Evolutionary conservation across 2,797 vertebrate species (phyloP), one percentile per base, ranked within the genome.

Genomic region (Rhinophrynus dorsalis): DNA sequence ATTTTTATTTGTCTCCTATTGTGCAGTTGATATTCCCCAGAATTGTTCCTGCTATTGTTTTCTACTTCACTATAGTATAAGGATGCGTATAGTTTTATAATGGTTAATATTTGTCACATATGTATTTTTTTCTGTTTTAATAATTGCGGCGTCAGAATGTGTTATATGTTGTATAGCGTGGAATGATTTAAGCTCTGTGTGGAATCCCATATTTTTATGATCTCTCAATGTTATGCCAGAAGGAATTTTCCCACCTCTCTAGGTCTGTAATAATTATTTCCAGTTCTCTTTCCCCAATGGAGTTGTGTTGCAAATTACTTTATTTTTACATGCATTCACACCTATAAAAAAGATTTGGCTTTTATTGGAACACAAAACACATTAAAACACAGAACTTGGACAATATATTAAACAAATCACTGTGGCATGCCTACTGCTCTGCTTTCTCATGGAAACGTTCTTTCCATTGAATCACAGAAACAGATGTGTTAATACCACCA

Each of bases 401-500:
- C 65, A 77, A 74, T 59, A 65, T 40, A 61, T 70, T 83, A 83
- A 77, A 69, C 78, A 85, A 86, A 82, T 83, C 77, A 74, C 62
- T 81, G 70, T 85, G 81, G 83, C 81, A 78, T 75, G 74, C 10
- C 20, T 75, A 1, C 71, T 81, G 48, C 76, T 78, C 78, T 74
- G 67, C 81, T 88, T 89, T 90, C 86, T 89, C 88, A 88, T 87
- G 84, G 84, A 85, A 79, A 82, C 77, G 30, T 80, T 81, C 80
- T 90, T 86, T 80, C 86, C 84, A 81, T 80, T 87, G 84, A 86
- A 85, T 90, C 85, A 86, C 79, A 85, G 84, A 85, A 90, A 86
- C 88, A 89, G 88, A 89, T 89, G 87, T 87, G 81, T 75, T 81
- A 81, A 83, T 73, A 77, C 54, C 69, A 88, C 86, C 85, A 76